Conservation (phyloP, 2,113 vertebrate genomes). For the Typhlomys cinereus region DNA sequence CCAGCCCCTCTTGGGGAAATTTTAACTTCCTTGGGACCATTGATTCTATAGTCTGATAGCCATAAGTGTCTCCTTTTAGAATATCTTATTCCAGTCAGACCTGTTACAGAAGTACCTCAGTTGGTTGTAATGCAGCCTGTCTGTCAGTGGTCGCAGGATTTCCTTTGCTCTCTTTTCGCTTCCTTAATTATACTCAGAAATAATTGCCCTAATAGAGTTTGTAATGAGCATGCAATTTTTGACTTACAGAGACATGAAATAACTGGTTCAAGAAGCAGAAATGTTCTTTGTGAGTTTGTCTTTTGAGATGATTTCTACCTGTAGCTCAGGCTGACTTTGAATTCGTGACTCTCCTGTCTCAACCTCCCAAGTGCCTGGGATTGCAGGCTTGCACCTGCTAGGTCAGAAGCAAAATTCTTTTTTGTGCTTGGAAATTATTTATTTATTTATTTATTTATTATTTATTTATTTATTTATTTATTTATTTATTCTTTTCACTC, state of each 20-base stretch:
- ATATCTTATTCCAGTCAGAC: not conserved
- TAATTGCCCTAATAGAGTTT: not conserved
- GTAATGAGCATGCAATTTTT: not conserved
- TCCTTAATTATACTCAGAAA: not conserved
- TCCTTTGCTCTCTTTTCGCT: not conserved
- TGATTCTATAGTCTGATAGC: not conserved
- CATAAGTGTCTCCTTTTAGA: not conserved
- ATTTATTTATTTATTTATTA: too few relatives aligned
- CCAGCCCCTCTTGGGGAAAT: not conserved
- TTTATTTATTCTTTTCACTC: too few relatives aligned
- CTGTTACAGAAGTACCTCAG: not conserved
- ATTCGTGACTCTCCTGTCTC: not conserved
- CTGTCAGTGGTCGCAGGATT: not conserved
- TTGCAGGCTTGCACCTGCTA: not conserved
- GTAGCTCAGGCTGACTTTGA: not conserved
- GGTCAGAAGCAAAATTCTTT: too few relatives aligned
- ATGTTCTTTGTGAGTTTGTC: not conserved
- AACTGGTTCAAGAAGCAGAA: slow-evolving; percentile 9
- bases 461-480: too few relatives aligned
- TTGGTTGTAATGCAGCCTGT: not conserved
- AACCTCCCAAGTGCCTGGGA: not conserved
- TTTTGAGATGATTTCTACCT: not conserved
- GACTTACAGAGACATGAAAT: not conserved
- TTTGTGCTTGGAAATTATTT: too few relatives aligned
- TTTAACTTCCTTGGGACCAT: not conserved